Conservation (phyloP, 2,113 vertebrate genomes). For the Labeo catla region DNA sequence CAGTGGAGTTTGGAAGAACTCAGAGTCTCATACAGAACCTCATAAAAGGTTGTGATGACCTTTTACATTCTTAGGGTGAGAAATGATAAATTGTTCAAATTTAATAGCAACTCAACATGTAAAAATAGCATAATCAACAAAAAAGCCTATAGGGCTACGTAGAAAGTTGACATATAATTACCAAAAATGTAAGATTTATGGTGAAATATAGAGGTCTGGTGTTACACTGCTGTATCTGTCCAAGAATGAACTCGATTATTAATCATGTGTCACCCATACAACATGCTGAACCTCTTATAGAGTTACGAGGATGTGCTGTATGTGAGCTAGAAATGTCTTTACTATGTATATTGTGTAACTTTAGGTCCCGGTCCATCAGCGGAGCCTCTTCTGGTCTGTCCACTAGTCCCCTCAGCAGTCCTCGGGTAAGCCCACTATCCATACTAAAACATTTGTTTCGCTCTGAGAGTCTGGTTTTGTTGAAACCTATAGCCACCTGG, state of each 20-base stretch:
- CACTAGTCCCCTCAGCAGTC: constrained; percentile 98
- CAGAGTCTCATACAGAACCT: neutral
- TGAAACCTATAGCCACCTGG: neutral
- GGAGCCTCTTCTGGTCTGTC: constrained; percentile 95
- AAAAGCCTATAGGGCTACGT: neutral
- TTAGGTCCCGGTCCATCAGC: constrained; percentile 96
- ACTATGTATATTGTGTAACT: constrained; percentile 64
- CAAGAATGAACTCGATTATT: neutral
- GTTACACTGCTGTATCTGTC: neutral
- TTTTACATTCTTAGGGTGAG: neutral
- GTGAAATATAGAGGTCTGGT: neutral
- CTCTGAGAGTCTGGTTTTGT: constrained; percentile 38
- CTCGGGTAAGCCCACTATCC: constrained; percentile 89
- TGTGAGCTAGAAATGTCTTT: neutral
- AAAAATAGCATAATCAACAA: constrained; percentile 23
- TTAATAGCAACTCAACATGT: neutral
- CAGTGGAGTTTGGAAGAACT: neutral
- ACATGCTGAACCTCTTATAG: neutral
- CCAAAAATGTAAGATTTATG: neutral
- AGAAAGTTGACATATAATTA: constrained; percentile 17
- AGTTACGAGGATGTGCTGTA: neutral
- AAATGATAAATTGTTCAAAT: constrained; percentile 16
- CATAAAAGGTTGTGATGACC: constrained; percentile 19
- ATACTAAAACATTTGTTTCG: constrained; percentile 45
- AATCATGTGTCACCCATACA: neutral